Conservation (phyloP, 2,888 invertebrate species). For the Heliconius erato region DNA sequence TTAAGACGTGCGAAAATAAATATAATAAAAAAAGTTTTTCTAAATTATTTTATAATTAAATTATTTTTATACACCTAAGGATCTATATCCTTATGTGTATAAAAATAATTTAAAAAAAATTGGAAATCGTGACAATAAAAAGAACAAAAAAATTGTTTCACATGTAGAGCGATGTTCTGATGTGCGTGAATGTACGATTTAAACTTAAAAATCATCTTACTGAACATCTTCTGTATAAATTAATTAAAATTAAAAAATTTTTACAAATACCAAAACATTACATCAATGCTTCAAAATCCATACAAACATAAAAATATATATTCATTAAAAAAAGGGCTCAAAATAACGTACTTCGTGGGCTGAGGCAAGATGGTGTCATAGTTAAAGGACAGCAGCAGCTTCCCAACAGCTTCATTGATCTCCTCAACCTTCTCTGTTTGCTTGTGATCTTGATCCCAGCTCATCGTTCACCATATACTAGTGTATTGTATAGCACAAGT, state of each 20-base stretch:
- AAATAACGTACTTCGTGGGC: slow-evolving; percentile 92
- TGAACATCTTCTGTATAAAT: too few relatives aligned
- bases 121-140: too few relatives aligned
- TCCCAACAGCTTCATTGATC: slow-evolving; percentile 96
- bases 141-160: too few relatives aligned
- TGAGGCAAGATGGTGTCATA: slow-evolving; percentile 94
- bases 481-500: slow-evolving; percentile 37
- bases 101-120: too few relatives aligned
- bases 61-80: too few relatives aligned
- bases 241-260: too few relatives aligned
- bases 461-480: slow-evolving; percentile 67
- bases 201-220: too few relatives aligned
- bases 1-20: not conserved
- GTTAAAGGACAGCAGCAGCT: slow-evolving; percentile 96
- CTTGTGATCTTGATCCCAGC: slow-evolving; percentile 71
- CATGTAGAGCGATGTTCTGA: too few relatives aligned
- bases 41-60: too few relatives aligned
- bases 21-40: not conserved
- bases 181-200: too few relatives aligned
- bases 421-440: slow-evolving; percentile 87
- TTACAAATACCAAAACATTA: too few relatives aligned
- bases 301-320: not conserved
- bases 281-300: not conserved
- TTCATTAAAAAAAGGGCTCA: slow-evolving; percentile 25
- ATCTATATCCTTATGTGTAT: too few relatives aligned